Conservation (phyloP, 2,888 invertebrate species). For the Aethes cnicana region DNA sequence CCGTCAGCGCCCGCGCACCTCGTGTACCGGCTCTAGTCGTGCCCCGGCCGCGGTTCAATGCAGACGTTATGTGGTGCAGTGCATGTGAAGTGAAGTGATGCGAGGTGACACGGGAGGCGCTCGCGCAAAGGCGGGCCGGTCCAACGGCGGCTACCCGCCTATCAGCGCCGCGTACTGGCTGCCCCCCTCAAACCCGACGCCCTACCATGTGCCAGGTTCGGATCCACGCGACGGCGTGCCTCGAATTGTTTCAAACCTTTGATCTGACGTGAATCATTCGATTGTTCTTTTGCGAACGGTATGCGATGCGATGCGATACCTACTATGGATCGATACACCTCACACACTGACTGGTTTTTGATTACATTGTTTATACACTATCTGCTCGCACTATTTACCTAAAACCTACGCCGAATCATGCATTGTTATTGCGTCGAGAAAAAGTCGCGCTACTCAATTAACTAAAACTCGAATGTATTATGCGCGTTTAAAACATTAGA, state of each 20-base stretch:
- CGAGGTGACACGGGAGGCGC: constrained; percentile 77
- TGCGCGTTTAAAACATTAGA: background rate
- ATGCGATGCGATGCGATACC: constrained; percentile 23
- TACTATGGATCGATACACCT: constrained; percentile 16
- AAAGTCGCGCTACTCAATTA: no score
- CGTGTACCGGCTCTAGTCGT: constrained; percentile 58
- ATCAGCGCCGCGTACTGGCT: constrained; percentile 93
- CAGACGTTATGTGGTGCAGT: constrained; percentile 71
- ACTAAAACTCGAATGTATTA: no score
- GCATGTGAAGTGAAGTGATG: constrained; percentile 67
- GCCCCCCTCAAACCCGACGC: constrained; percentile 89
- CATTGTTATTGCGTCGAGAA: no score
- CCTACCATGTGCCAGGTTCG: constrained; percentile 93
- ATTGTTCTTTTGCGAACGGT: constrained; percentile 27
- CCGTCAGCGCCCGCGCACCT: constrained; percentile 76
- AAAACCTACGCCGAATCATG: no score
- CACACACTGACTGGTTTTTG: background rate
- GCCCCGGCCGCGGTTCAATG: constrained; percentile 71
- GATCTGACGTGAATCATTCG: constrained; percentile 30
- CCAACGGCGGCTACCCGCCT: constrained; percentile 85
- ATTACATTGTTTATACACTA: constrained; percentile 3
- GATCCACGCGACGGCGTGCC: constrained; percentile 26
- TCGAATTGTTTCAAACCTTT: constrained; percentile 26
- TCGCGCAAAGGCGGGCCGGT: constrained; percentile 63
- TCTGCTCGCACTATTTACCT: no score